These are phyloP conservation scores for Pemphigus obesinymphae DNA, from an alignment of 1,140 invertebrate species.

Conservation along the genomic window DNA sequence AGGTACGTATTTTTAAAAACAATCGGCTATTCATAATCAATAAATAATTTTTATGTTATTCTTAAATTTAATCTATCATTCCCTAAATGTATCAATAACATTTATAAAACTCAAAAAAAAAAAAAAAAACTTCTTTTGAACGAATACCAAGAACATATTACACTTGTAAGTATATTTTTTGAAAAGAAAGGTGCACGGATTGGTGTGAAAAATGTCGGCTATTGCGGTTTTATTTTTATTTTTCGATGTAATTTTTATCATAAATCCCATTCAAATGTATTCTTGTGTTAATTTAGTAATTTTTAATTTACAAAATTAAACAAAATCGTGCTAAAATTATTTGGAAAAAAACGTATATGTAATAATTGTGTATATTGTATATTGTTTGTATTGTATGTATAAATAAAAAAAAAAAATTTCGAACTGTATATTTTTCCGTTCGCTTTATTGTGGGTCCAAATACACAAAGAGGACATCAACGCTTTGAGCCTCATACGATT, in stretches of 20 bases:
- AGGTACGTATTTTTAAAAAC: too few relatives aligned
- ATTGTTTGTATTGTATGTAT: background rate
- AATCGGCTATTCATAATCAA: too few relatives aligned
- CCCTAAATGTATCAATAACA: too few relatives aligned
- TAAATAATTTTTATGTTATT: too few relatives aligned
- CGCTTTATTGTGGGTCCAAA: conserved; percentile 40
- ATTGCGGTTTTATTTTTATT: background rate
- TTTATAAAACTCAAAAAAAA: too few relatives aligned
- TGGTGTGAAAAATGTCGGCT: background rate
- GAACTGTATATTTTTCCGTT: conserved; percentile 17
- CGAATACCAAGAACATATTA: too few relatives aligned
- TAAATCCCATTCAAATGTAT: too few relatives aligned
- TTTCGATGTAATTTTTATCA: background rate
- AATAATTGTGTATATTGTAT: background rate
- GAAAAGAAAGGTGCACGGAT: background rate
- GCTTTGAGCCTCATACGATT: conserved; percentile 34
- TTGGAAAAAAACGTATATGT: background rate
- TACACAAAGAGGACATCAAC: conserved; percentile 29
- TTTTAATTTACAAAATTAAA: too few relatives aligned
- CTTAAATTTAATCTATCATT: too few relatives aligned
- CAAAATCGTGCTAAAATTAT: background rate
- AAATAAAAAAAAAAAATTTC: background rate
- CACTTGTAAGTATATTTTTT: too few relatives aligned
- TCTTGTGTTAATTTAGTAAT: too few relatives aligned
- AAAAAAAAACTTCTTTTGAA: too few relatives aligned